Conservation (phyloP, 2,797 vertebrate species). For the Mormyrops attenuatus region DNA sequence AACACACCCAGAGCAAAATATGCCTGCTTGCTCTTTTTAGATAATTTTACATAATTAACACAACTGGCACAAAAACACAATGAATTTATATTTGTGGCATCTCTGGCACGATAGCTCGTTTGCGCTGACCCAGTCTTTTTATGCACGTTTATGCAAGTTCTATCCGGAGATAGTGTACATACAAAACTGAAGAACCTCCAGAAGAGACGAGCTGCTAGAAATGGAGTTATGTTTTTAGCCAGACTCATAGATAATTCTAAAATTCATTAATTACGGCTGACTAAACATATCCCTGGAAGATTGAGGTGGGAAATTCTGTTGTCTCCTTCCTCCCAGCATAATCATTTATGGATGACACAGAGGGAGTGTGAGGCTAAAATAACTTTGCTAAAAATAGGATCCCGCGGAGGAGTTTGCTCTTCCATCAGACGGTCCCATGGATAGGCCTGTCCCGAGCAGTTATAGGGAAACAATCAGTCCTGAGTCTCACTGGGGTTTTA, state of each 20-base stretch:
- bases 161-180: background rate
- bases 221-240: slow-evolving; percentile 14
- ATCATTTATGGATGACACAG: background rate
- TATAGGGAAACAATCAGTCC: background rate
- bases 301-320: background rate
- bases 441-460: slow-evolving; percentile 7
- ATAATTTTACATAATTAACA: background rate
- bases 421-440: background rate
- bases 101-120: background rate
- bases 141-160: background rate
- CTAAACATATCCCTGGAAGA: slow-evolving; percentile 14
- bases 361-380: slow-evolving; percentile 2
- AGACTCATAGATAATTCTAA: slow-evolving; percentile 14
- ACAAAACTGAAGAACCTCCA: background rate
- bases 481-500: slow-evolving; percentile 58
- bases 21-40: background rate
- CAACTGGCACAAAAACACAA: background rate
- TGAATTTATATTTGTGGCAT: background rate
- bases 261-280: slow-evolving; percentile 3
- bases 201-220: background rate
- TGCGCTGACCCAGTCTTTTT: background rate
- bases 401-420: background rate
- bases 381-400: slow-evolving; percentile 2
- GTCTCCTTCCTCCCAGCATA: background rate
- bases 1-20: background rate